Evolutionary conservation across 2,113 vertebrate species (phyloP).

Genomic region (Brachypteracias leptosomus): DNA sequence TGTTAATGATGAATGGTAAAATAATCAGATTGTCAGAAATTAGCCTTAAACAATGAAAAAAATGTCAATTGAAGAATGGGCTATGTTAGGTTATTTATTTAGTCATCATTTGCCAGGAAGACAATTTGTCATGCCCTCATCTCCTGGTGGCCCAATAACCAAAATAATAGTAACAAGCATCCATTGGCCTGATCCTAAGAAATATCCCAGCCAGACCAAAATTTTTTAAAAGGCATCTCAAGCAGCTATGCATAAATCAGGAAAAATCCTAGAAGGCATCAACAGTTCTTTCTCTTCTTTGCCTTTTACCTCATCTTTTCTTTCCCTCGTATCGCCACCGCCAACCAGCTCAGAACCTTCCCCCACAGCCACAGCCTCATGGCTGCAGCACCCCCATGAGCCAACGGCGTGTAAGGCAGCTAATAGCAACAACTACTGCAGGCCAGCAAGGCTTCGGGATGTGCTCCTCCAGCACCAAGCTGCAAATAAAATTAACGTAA

Average conservation of each 20-base stretch:
- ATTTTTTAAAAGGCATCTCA: not conserved
- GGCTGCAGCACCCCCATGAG: constrained; percentile 30
- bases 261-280: not conserved
- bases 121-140: not conserved
- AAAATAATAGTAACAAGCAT: not conserved
- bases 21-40: not conserved
- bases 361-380: not conserved
- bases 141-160: not conserved
- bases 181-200: not conserved
- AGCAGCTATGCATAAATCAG: not conserved
- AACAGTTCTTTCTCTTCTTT: not conserved
- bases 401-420: not conserved
- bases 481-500: not conserved
- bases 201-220: not conserved
- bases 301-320: not conserved
- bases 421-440: too few relatives aligned
- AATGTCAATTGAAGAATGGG: not conserved
- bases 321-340: not conserved
- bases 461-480: not conserved
- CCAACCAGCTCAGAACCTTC: not conserved
- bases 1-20: not conserved
- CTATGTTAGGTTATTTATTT: not conserved
- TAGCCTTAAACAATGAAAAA: not conserved
- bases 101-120: not conserved
- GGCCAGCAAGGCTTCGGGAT: fast-evolving